Evolutionary conservation across 2,888 invertebrate genomes (phyloP).

Genomic region (Amphipyra berbera): DNA sequence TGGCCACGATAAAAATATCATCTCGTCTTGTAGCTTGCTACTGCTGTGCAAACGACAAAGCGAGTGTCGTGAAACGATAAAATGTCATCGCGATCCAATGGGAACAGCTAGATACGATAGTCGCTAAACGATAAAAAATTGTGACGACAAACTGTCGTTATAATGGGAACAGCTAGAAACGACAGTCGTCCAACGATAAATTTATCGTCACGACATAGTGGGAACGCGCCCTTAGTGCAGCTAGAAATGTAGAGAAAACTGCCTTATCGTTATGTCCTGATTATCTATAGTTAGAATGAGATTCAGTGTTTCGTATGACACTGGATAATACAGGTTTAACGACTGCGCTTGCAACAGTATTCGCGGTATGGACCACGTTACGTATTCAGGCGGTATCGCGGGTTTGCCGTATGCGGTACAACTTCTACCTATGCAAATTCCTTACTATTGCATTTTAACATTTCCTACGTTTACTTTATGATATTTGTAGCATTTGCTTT

Average conservation of each 20-base stretch:
- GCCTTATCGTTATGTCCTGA: constrained; percentile 11
- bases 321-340: constrained; percentile 17
- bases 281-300: constrained; percentile 37
- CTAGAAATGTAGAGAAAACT: not conserved
- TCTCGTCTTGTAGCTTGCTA: too few relatives aligned
- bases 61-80: too few relatives aligned
- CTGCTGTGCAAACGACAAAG: too few relatives aligned
- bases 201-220: too few relatives aligned
- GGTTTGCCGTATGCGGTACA: constrained; percentile 63
- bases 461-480: constrained; percentile 68
- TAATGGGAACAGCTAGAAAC: too few relatives aligned
- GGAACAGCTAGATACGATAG: too few relatives aligned
- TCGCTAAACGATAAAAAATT: too few relatives aligned
- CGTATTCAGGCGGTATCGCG: constrained; percentile 79
- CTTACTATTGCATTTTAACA: constrained; percentile 76
- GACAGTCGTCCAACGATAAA: too few relatives aligned
- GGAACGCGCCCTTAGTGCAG: too few relatives aligned
- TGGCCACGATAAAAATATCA: too few relatives aligned
- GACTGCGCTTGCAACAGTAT: constrained; percentile 29
- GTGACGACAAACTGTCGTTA: too few relatives aligned
- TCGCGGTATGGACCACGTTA: constrained; percentile 67
- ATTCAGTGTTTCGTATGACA: constrained; percentile 5
- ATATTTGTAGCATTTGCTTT: constrained; percentile 3
- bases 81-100: too few relatives aligned
- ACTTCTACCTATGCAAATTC: constrained; percentile 80